Evolutionary conservation across 2,797 vertebrate genomes (phyloP), one percentile per base, ranked within the genome.

Genomic region (Cynodonichthys magdalenae): DNA sequence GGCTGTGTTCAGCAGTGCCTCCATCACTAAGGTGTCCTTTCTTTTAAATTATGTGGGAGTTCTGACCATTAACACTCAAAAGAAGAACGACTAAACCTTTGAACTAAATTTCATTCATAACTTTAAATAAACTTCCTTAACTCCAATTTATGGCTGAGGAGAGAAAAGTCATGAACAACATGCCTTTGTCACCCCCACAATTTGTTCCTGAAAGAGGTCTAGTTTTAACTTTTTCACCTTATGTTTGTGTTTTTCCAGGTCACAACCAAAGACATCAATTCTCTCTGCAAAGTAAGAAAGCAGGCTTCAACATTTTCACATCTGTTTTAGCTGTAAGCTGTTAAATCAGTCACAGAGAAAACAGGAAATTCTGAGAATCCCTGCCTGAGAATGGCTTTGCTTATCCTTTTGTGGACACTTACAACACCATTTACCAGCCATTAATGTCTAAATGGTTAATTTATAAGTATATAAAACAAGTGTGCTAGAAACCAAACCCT

Each of bases 71-170:
- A 86, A 73, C 83, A 86, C 55, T 62, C 66, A 71, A 59, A 71
- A 77, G 77, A 63, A 77, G 75, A n/a, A 12, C 53, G 71, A 89
- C 89, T 82, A 78, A 87, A 84, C 62, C 59, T 75, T 77, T 54
- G 64, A 77, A 78, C 73, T 52, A 39, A 14, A 41, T 10, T 34
- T 34, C 31, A 34, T 34, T 34, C 31, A 34, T 34, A 34, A 75
- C 36, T 39, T 39, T 39, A 11, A 65, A 7, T 48, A 74, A 83
- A 81, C 53, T 53, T 68, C 72, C 82, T 61, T 63, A 19, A 59
- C 31, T 66, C 19, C 12, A 49, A 59, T 80, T 81, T 57, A 68
- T 41, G 10, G 54, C 31, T 57, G 31, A 63, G 19, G 45, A 31
- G 31, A 65, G 18, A 36, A 39, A 53, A 41, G 24, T 34, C 44